phyloP scores from a whole-genome alignment of 30 jellyfish, hydroid and myxozoan genomes.

The Hydractinia echinata region DNA sequence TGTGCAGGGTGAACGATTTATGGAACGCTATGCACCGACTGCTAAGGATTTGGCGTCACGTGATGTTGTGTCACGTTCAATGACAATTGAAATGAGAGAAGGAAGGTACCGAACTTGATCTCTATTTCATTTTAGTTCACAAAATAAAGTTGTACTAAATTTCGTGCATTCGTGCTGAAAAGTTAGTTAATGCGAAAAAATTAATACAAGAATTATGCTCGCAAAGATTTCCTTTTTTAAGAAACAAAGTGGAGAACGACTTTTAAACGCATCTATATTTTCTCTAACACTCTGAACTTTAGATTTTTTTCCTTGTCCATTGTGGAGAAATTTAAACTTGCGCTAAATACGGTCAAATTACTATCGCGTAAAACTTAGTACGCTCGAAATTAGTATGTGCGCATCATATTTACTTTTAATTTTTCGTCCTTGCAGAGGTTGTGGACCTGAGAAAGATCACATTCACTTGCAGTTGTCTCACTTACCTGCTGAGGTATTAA shows the following conservation, averaged over 20 bases:
- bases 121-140: too few species aligned
- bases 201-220: neutral
- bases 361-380: too few species aligned
- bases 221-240: neutral
- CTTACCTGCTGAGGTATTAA: conserved; percentile 67
- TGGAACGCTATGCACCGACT: conserved; percentile 97
- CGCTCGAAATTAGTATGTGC: neutral
- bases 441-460: conserved; percentile 98
- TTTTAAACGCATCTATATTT: neutral
- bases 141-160: too few species aligned
- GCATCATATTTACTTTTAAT: neutral
- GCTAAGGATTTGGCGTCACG: conserved; percentile 98
- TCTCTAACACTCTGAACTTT: neutral
- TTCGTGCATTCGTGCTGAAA: too few species aligned
- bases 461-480: conserved; percentile 80
- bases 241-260: neutral
- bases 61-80: conserved; percentile 94
- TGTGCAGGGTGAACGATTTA: conserved; percentile 85
- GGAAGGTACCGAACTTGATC: conserved; percentile 60
- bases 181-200: too few species aligned
- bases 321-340: too few species aligned
- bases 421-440: conserved; percentile 56
- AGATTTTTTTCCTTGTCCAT: too few species aligned
- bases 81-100: conserved; percentile 84
- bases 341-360: too few species aligned